A percentile compares a stretch with the other conserved stretches of the same genome.
phyloP scores from a whole-genome alignment of 1,140 invertebrate species.

The Reticulitermes speratus region DNA sequence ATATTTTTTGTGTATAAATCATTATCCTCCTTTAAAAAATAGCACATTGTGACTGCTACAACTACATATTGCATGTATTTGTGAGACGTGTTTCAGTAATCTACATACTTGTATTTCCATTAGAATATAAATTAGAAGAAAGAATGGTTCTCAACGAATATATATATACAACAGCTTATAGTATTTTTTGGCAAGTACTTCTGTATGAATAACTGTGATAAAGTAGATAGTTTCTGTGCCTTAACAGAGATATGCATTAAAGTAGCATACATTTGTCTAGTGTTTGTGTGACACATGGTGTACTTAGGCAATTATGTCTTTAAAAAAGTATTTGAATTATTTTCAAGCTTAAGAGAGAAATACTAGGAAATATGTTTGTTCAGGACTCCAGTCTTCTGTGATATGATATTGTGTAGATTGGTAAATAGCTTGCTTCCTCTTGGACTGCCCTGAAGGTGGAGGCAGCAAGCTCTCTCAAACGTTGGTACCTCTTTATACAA shows the following conservation, averaged over 20 bases:
- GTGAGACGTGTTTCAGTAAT: not conserved
- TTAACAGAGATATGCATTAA: not conserved
- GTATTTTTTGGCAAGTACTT: not conserved
- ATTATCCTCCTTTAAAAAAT: not conserved
- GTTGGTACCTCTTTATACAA: too few relatives aligned
- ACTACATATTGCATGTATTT: not conserved
- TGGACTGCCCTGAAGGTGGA: too few relatives aligned
- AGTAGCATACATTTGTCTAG: not conserved
- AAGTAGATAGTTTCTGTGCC: not conserved
- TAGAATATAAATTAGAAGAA: not conserved
- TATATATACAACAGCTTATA: not conserved
- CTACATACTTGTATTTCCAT: not conserved
- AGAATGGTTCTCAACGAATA: not conserved
- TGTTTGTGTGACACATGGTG: not conserved
- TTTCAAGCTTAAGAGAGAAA: too few relatives aligned
- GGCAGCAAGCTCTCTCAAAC: too few relatives aligned
- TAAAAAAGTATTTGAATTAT: too few relatives aligned
- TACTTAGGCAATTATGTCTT: not conserved
- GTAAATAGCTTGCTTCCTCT: too few relatives aligned
- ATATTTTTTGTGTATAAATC: not conserved
- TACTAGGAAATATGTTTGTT: too few relatives aligned
- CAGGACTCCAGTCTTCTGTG: too few relatives aligned
- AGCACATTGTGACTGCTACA: not conserved
- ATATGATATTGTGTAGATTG: too few relatives aligned
- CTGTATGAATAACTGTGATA: constrained; percentile 2